phyloP scores from a whole-genome alignment of 2,113 vertebrate genomes.

The Eulemur macaco region DNA sequence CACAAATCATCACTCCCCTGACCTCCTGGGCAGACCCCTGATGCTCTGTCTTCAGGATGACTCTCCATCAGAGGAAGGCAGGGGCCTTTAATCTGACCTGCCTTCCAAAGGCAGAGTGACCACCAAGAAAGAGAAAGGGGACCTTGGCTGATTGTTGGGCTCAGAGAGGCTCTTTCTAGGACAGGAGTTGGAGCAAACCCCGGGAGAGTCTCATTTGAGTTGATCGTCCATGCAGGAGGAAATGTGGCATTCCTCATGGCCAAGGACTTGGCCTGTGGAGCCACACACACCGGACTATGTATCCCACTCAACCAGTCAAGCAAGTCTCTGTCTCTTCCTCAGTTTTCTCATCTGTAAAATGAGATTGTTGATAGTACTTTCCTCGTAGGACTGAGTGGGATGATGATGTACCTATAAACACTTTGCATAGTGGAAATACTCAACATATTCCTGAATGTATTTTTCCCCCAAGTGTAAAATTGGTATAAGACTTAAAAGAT shows the following conservation, averaged over 20 bases:
- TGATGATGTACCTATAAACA: not conserved
- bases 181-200: not conserved
- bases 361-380: not conserved
- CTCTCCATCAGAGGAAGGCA: not conserved
- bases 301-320: not conserved
- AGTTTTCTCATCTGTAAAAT: not conserved
- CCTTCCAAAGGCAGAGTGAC: not conserved
- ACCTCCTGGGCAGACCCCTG: not conserved
- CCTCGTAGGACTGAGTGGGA: fast-evolving
- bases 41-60: not conserved
- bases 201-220: not conserved
- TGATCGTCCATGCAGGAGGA: not conserved
- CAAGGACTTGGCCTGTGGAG: not conserved
- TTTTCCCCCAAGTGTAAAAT: not conserved
- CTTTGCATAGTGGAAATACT: not conserved
- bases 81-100: fast-evolving
- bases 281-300: fast-evolving
- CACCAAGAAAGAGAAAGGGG: not conserved
- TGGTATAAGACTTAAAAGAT: not conserved
- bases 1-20: not conserved
- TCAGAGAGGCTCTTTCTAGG: not conserved
- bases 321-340: not conserved
- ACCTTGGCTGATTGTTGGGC: not conserved
- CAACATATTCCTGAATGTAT: not conserved
- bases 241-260: fast-evolving